Percentiles rank a stretch among this genome's conserved stretches.
Conservation (phyloP, 2,797 vertebrate genomes). For the Notolabrus celidotus region DNA sequence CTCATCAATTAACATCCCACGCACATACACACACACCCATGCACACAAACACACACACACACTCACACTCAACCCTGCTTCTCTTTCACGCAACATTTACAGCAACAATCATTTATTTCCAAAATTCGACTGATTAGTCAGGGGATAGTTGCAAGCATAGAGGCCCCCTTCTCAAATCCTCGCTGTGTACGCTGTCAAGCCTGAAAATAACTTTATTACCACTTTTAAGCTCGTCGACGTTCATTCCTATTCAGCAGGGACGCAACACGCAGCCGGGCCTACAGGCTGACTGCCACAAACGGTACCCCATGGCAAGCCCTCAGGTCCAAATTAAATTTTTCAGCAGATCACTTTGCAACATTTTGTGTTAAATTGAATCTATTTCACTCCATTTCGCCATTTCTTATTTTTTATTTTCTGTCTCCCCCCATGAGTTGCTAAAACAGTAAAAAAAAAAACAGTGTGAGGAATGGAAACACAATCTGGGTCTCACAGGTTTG, state of each 20-base stretch:
- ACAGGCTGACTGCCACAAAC: constrained; percentile 63
- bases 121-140: constrained; percentile 85
- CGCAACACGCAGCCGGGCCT: constrained; percentile 38
- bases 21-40: constrained; percentile 39
- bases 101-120: constrained; percentile 85
- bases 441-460: constrained; percentile 53
- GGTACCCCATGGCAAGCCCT: constrained; percentile 71
- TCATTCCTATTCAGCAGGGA: constrained; percentile 61
- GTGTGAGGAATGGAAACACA: constrained; percentile 56
- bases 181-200: constrained; percentile 63
- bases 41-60: constrained; percentile 42
- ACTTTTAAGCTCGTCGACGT: constrained; percentile 48
- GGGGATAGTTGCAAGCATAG: constrained; percentile 74
- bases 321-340: constrained; percentile 72
- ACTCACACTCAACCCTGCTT: constrained; percentile 56
- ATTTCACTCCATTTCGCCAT: constrained; percentile 71
- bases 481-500: constrained; percentile 62
- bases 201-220: constrained; percentile 77
- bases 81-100: constrained; percentile 88
- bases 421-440: constrained; percentile 4
- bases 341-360: constrained; percentile 63
- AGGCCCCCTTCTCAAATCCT: constrained; percentile 63
- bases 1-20: constrained; percentile 88
- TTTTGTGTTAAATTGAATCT: constrained; percentile 63
- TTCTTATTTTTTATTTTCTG: constrained; percentile 30